Evolutionary conservation across 2,113 vertebrate species (phyloP), one percentile per base, ranked within the genome.

Genomic region (Camelus dromedarius): DNA sequence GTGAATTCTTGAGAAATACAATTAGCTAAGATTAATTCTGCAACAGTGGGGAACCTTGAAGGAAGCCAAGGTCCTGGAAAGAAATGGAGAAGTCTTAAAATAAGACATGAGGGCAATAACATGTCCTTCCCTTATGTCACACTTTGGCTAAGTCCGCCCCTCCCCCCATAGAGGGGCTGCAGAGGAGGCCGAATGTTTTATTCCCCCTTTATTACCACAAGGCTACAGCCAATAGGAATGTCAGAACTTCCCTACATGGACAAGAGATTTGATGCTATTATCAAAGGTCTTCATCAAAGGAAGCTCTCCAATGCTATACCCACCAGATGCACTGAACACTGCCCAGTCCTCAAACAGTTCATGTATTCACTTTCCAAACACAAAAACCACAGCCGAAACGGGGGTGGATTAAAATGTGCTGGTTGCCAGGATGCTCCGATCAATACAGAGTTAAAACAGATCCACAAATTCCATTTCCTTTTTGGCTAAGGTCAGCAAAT

Each of bases 381-480:
- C 48, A 18, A 26, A 77, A 72, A 14, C 73, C 20, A 50, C 4
- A 30, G n/a, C 79, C 54, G 76, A 72, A 73, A 89, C 1, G 6
- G 50, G 48, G 32, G 19, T 32, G 18, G 11, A 10, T 22, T 32
- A 8, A 42, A 30, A 14, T 8, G 50, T 32, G 16, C 22, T 73
- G 1, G 35, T 16, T 50, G 28, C n/a, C 62, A 19, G 8, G 28
- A 35, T 15, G 14, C 19, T 80, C 72, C 62, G 69, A 11, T 52
- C 35, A 58, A 70, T 13, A n/a, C 16, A 52, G 83, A 75, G 67
- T 77, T 86, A 96, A 93, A 90, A 97, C 69, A 80, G 72, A 70
- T 5, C 22, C 81, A 35, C 50, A 46, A 20, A n/a, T 42, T 70
- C n/a, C 60, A 52, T 84, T 92, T 95, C 84, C 38, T 52, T 77